phyloP scores from a whole-genome alignment of 2,888 invertebrate genomes.

The Atrina japonica region DNA sequence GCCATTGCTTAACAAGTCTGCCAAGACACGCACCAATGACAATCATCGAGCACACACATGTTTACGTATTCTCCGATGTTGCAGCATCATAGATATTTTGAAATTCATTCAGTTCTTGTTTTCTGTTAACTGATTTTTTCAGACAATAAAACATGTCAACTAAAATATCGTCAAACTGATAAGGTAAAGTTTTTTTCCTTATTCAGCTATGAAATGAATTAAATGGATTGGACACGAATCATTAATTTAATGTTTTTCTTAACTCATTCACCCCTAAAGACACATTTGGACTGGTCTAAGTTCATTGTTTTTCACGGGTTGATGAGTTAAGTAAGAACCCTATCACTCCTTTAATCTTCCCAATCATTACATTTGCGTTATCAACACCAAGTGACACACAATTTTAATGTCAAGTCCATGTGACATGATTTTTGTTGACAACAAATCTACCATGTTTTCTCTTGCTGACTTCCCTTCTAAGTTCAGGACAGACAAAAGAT shows the following conservation, averaged over 20 bases:
- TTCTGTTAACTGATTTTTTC: conserved; percentile 6
- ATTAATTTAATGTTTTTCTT: no score
- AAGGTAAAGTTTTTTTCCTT: neutral
- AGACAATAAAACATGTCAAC: neutral
- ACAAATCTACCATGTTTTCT: conserved; percentile 20
- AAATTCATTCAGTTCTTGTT: conserved; percentile 4
- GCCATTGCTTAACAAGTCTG: conserved; percentile 12
- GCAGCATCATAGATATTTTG: conserved; percentile 9
- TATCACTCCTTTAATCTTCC: conserved; percentile 16
- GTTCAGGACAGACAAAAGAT: neutral
- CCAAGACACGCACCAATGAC: neutral
- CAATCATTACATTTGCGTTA: conserved; percentile 29
- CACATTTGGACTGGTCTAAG: no score
- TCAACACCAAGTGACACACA: conserved; percentile 20
- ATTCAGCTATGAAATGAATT: neutral
- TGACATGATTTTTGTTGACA: neutral
- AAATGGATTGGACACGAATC: neutral
- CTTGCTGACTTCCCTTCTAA: conserved; percentile 21
- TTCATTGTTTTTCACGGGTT: no score
- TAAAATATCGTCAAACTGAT: neutral
- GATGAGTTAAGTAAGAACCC: neutral
- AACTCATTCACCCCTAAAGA: no score
- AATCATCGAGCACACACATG: conserved; percentile 12
- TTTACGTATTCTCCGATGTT: neutral
- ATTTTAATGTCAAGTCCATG: conserved; percentile 11